These are phyloP conservation scores for Bombycilla garrulus DNA, from an alignment of 2,113 vertebrate genomes.

Conservation along the genomic window DNA sequence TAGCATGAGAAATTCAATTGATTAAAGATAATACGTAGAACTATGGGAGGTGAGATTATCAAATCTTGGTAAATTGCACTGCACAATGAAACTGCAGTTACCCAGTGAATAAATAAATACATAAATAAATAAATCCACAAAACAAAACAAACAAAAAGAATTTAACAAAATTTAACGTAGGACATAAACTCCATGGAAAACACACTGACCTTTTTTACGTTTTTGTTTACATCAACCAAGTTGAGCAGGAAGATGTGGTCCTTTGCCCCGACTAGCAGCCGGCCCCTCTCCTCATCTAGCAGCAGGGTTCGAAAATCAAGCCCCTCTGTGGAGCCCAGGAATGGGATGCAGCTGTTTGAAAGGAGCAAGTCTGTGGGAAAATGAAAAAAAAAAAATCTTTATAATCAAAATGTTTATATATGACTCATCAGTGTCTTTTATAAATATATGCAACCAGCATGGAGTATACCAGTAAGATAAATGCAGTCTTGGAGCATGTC, in stretches of 20 bases:
- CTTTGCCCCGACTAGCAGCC: slow-evolving; percentile 86
- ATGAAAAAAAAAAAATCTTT: slow-evolving; percentile 53
- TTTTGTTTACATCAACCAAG: slow-evolving; percentile 87
- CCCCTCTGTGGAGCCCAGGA: slow-evolving; percentile 85
- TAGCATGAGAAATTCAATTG: not conserved
- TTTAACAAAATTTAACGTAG: not conserved
- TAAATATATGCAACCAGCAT: slow-evolving; percentile 38
- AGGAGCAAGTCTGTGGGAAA: slow-evolving; percentile 85
- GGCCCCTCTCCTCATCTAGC: slow-evolving; percentile 91
- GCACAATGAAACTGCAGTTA: not conserved
- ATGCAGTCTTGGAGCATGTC: not conserved
- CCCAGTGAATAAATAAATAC: not conserved
- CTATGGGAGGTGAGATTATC: not conserved
- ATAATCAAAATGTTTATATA: slow-evolving; percentile 53
- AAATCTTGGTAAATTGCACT: not conserved
- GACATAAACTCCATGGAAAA: not conserved
- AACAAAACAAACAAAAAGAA: not conserved
- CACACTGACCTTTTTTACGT: slow-evolving; percentile 85
- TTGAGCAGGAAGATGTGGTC: slow-evolving; percentile 92
- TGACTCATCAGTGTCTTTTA: slow-evolving; percentile 24
- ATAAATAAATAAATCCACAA: not conserved
- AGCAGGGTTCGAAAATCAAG: slow-evolving; percentile 91
- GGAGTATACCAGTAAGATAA: not conserved
- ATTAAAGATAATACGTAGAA: not conserved
- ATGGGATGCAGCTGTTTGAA: slow-evolving; percentile 87